Conservation (phyloP, 2,113 vertebrate species). For the Microtus richardsoni region DNA sequence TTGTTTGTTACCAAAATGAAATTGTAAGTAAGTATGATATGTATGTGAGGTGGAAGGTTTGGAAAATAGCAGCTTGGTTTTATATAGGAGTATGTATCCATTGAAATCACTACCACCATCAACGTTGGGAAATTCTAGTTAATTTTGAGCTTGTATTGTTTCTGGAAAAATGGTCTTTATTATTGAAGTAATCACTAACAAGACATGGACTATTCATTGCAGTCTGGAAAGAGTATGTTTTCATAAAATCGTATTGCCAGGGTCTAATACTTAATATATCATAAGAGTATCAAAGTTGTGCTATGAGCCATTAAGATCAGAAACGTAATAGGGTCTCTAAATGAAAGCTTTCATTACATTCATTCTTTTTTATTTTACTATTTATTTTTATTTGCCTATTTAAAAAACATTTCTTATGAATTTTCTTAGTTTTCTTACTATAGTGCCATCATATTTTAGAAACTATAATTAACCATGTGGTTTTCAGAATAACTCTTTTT, state of each 20-base stretch:
- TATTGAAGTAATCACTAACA: neutral
- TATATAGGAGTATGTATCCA: conserved; percentile 7
- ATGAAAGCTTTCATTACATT: conserved; percentile 29
- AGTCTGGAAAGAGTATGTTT: conserved; percentile 16
- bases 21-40: neutral
- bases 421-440: neutral
- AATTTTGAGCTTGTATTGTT: neutral
- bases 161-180: neutral
- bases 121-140: conserved; percentile 9
- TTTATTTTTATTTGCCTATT: conserved; percentile 4
- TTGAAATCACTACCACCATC: neutral
- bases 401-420: neutral
- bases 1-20: conserved; percentile 12
- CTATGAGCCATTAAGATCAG: neutral
- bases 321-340: neutral
- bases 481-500: conserved; percentile 1
- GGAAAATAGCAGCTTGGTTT: neutral
- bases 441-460: neutral
- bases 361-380: neutral
- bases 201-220: neutral
- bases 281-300: conserved; percentile 2
- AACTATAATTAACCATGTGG: neutral
- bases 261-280: neutral
- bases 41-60: neutral
- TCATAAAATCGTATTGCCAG: neutral